A percentile compares a stretch with the other conserved stretches of the same genome.
These are phyloP conservation scores for Rhodeus uyekii DNA, from an alignment of 2,797 vertebrate genomes.

Conservation along the genomic window DNA sequence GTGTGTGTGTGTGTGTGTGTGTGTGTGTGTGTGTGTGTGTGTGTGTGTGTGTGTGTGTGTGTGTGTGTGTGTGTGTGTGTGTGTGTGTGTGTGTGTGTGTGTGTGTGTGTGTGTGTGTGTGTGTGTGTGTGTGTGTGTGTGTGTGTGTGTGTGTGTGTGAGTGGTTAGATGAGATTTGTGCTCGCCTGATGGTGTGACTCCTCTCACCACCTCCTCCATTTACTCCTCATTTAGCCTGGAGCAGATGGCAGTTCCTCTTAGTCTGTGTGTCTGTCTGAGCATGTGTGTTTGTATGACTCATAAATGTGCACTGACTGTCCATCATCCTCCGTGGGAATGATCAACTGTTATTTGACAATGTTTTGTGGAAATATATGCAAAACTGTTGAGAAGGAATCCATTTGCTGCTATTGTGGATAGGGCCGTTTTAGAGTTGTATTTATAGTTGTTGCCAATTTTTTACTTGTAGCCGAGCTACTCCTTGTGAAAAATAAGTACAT, in stretches of 20 bases:
- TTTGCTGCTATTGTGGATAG: neutral
- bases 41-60: constrained; percentile 1
- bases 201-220: constrained; percentile 76
- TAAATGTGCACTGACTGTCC: neutral
- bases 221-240: constrained; percentile 88
- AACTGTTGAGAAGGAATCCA: neutral
- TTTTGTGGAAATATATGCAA: constrained; percentile 4
- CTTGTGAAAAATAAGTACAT: neutral
- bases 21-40: constrained; percentile 3
- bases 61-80: constrained; percentile 2
- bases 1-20: constrained; percentile 1
- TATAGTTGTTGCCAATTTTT: neutral
- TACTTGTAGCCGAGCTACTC: neutral
- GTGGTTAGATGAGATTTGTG: constrained; percentile 48
- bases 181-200: constrained; percentile 55
- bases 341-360: neutral
- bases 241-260: constrained; percentile 85
- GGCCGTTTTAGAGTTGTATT: neutral
- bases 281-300: constrained; percentile 32
- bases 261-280: constrained; percentile 5
- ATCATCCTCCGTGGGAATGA: neutral
- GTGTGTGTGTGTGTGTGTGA: neutral
- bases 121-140: constrained; percentile 5
- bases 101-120: constrained; percentile 1
- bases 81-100: constrained; percentile 1